Base-by-base conservation (phyloP, 2,113 vertebrate genomes). In the Crotalus viridis region DNA sequence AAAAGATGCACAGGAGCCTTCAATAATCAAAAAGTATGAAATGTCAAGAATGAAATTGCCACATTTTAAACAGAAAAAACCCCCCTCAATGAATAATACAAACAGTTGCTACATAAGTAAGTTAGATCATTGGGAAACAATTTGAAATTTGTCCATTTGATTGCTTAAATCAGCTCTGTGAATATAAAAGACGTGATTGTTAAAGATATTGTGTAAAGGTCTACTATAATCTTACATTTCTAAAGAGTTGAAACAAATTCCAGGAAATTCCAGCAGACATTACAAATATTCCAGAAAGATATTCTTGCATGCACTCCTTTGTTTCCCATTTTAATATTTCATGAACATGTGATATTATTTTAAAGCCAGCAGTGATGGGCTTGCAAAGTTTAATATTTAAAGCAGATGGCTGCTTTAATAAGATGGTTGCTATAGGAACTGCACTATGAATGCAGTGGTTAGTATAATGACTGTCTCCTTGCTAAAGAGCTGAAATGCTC, bases 341-440 rank as follows among this genome's bases (percentile, higher is more conserved):
- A 98, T 97, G 96, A 97, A 96, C 96, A 98, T 96, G 95, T 97
- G 97, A 97, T 96, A 94, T 92, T 96, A 96, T 96, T 97, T 96
- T 95, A 96, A 93, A 95, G 93, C 94, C 91, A 92, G 95, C 94
- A 92, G 92, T 95, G 95, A 96, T 95, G 96, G 95, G 96, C 95
- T 96, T 96, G 93, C 97, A 93, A 95, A 97, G 97, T 97, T 93
- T 98, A 98, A 98, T 98, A 98, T 98, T 98, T 98, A 97, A 97
- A 98, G 97, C 98, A 98, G 98, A 98, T 98, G 98, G 98, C 97
- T 98, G 93, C 95, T 94, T 97, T 97, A 98, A 96, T 98, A 98
- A 98, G 98, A 97, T 96, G 97, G 98, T 99, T 96, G 94, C 98
- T 98, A 98, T 98, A 97, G 97, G 97, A 97, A 98, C 89, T 95